Base-by-base conservation (phyloP, 2,113 vertebrate genomes). In the Daphoenositta chrysoptera region DNA sequence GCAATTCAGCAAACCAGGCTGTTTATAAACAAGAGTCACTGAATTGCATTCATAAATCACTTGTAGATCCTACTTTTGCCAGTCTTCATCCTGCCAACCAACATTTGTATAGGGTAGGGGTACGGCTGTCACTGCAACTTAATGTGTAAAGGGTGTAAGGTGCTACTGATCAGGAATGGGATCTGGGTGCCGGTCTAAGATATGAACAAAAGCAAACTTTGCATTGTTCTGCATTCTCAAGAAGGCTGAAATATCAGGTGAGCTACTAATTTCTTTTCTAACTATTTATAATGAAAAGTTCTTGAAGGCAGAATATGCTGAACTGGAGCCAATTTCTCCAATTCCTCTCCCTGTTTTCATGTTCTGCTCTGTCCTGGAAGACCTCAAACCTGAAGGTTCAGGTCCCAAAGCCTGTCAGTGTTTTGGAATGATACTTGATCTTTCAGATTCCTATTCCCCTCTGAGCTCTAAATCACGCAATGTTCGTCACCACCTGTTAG, bases 351-450 rank as follows among this genome's bases (percentile, higher is more conserved):
- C 13, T 1, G 0, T 68, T 84, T 80, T 63, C 60, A 26, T 5
- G 5, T 76, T 85, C 78, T 53, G 13, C n/a, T 83, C 73, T 42
- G 18, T 73, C 84, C 66, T 93, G 76, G 51, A 93, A 93, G 48
- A 61, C 37, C 82, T 81, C 42, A 33, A 61, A 39, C 50, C 54
- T 0, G 1, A 79, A 79, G 53, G 10, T 73, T 79, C 50, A 51
- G 47, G 50, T 77, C 87, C 68, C 64, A 64, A 91, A 91, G 66
- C n/a, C 50, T 68, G 53, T 19, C 89, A 83, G 82, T 77, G 71
- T 93, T 95, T 94, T 96, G 93, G 87, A 96, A 95, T 1, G 94
- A 94, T 30, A 96, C 82, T 93, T 95, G 91, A 97, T 96, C 93
- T 91, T 95, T 86, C 79, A 54, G 79, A 91, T 93, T 96, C 93